A percentile compares a stretch with the other conserved stretches of the same genome.
Evolutionary conservation across 2,797 vertebrate species (phyloP).

Genomic region (Eptatretus atami): DNA sequence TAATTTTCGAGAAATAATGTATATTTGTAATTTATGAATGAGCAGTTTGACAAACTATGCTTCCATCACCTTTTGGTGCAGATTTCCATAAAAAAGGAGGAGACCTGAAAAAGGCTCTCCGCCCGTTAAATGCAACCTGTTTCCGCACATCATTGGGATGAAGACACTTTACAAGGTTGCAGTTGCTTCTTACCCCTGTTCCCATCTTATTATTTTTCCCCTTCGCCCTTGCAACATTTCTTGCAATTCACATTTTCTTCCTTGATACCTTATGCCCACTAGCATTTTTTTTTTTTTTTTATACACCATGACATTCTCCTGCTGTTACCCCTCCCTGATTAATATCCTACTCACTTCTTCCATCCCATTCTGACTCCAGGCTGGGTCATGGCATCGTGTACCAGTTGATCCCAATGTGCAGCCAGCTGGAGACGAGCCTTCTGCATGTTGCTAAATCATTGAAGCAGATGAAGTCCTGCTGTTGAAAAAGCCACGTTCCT

Average conservation of each 20-base stretch:
- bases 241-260: too few relatives aligned
- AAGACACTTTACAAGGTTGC: conserved; percentile 80
- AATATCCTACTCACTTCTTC: background rate
- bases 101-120: conserved; percentile 54
- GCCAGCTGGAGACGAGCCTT: conserved; percentile 89
- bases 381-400: conserved; percentile 98
- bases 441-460: conserved; percentile 94
- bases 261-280: too few relatives aligned
- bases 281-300: too few relatives aligned
- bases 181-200: background rate
- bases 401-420: conserved; percentile 89
- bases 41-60: too few relatives aligned
- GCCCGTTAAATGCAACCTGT: conserved; percentile 71
- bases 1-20: too few relatives aligned
- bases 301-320: too few relatives aligned
- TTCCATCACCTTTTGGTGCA: conserved; percentile 12
- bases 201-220: too few relatives aligned
- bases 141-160: conserved; percentile 96
- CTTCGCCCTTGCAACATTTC: too few relatives aligned
- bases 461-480: conserved; percentile 92
- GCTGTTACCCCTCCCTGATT: background rate
- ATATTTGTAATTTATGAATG: too few relatives aligned
- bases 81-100: conserved; percentile 92
- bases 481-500: conserved; percentile 85
- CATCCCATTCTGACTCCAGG: conserved; percentile 18